Evolutionary conservation across 2,797 vertebrate species (phyloP), one percentile per base, ranked within the genome.

Genomic region (Cynopterus sphinx): DNA sequence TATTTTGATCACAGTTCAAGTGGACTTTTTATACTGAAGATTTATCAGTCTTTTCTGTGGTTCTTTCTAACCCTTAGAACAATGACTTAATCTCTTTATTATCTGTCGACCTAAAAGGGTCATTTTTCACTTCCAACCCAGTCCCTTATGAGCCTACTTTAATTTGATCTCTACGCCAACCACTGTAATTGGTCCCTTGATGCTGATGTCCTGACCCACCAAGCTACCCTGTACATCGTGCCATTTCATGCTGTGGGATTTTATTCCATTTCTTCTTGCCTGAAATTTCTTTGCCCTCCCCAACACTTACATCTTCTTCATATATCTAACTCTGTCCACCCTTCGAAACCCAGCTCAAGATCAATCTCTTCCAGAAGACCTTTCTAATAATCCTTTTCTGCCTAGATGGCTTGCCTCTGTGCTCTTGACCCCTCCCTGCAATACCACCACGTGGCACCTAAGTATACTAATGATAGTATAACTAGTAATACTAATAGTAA

Each of bases 31-130:
- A 49, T 51, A 8, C 24, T 86, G 39, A 10, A 19, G 70, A 24
- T 75, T 84, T 53, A 61, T 90, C 9, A 15, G 4, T 59, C 39
- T 86, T 89, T 78, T 59, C 63, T 39, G 1, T 59, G 36, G 26
- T 59, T 96, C 28, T 68, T 70, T 55, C 36, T 89, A 67, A 90
- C 24, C 55, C 39, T 24, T 55, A 9, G n/a, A 41, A 63, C 46
- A 36, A 65, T 59, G 16, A 17, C 33, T 49, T 70, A 11, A 84
- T 78, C 57, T 87, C 19, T 77, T 81, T 59, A 61, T 26, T 65
- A 49, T n/a, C 16, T 87, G 39, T 13, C 10, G 71, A 36, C 9
- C 31, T 75, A 28, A 82, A 79, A 63, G 71, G n/a, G 28, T 94
- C n/a, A 13, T 78, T 90, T 78, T 49, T 59, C 55, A 5, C 63